These are phyloP conservation scores for Coracopsis vasa DNA, from an alignment of 2,113 vertebrate species.

Conservation along the genomic window DNA sequence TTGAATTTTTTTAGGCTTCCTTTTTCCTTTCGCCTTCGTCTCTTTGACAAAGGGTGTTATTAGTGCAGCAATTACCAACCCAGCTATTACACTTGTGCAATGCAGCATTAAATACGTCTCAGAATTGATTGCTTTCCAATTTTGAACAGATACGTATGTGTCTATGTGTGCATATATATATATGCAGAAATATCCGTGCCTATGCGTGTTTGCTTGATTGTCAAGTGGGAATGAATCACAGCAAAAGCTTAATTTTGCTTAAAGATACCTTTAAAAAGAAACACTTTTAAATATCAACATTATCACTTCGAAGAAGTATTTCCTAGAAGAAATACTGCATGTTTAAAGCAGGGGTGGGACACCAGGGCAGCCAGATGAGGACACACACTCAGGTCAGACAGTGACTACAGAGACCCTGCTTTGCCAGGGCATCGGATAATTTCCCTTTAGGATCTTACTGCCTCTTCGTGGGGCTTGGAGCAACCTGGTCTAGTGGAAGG, in stretches of 20 bases:
- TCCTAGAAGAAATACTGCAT: neutral
- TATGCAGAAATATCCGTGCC: neutral
- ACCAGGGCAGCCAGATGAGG: neutral
- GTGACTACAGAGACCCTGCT: neutral
- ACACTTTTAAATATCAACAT: neutral
- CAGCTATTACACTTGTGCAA: conserved; percentile 49
- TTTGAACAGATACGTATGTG: neutral
- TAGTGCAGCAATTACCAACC: conserved; percentile 60
- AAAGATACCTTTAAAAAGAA: neutral
- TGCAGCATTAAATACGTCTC: conserved; percentile 49
- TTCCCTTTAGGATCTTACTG: neutral
- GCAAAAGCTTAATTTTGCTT: conserved; percentile 15
- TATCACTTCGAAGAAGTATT: neutral
- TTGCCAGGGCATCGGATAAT: fast-evolving
- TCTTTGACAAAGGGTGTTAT: conserved; percentile 50
- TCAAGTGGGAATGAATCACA: conserved; percentile 62
- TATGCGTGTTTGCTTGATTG: conserved; percentile 67
- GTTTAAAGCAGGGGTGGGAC: neutral
- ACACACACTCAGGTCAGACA: fast-evolving
- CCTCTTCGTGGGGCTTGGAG: neutral
- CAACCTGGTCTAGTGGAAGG: neutral
- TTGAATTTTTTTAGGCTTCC: neutral
- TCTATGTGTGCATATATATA: neutral
- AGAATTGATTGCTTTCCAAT: conserved; percentile 63
- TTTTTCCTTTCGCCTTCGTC: conserved; percentile 22